Evolutionary conservation across 2,113 vertebrate genomes (phyloP).

Genomic region (Hystrix cristata): DNA sequence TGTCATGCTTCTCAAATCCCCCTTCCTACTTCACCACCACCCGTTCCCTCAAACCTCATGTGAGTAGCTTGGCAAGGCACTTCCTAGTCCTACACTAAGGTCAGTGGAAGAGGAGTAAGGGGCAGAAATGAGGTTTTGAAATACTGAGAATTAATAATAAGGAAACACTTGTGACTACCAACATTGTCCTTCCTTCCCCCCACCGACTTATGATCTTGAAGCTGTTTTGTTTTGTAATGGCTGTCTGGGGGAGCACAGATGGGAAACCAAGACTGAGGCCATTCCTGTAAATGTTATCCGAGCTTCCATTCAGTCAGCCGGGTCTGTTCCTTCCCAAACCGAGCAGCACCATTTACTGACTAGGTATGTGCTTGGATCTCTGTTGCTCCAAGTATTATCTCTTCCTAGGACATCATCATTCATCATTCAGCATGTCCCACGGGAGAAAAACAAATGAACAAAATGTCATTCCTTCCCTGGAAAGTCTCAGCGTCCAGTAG

Average conservation of each 20-base stretch:
- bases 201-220: background rate
- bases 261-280: background rate
- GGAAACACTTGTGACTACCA: background rate
- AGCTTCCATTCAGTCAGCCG: background rate
- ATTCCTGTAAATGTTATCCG: background rate
- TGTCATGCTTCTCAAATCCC: conserved; percentile 7
- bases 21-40: background rate
- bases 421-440: background rate
- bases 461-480: background rate
- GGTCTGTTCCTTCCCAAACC: background rate
- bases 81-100: background rate
- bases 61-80: background rate
- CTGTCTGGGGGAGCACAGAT: background rate
- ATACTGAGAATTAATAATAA: background rate
- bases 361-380: background rate
- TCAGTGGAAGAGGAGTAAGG: background rate
- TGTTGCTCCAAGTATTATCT: background rate
- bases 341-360: background rate
- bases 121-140: background rate
- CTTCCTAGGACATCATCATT: background rate
- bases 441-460: background rate
- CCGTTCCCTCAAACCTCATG: background rate
- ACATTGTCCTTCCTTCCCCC: background rate
- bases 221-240: background rate
- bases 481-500: background rate